Percentiles rank a stretch among this genome's conserved stretches.
Conservation (phyloP, 2,797 vertebrate genomes). For the Loriculus beryllinus region DNA sequence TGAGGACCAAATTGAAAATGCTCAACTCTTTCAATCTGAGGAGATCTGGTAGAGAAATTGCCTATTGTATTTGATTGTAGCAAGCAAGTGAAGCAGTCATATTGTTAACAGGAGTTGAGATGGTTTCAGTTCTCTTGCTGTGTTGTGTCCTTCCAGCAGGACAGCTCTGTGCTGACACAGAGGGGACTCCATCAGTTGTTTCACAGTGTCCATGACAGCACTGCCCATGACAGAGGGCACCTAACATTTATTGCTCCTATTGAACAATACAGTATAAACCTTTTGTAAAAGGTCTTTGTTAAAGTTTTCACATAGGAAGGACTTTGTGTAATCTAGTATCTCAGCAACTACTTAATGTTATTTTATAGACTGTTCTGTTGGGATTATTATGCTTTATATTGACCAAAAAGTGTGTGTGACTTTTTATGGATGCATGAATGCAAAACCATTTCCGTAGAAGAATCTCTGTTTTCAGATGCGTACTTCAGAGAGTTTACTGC, state of each 20-base stretch:
- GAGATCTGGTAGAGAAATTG: neutral
- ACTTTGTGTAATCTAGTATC: neutral
- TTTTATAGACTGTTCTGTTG: neutral
- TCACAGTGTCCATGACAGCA: rapidly evolving
- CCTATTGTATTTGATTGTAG: neutral
- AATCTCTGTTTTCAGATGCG: neutral
- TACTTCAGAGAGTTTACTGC: neutral
- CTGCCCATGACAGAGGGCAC: neutral
- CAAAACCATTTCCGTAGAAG: neutral
- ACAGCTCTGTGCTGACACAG: neutral
- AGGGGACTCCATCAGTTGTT: rapidly evolving
- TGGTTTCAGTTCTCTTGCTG: neutral
- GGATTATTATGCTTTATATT: neutral
- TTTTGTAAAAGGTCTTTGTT: neutral
- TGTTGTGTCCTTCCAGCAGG: neutral
- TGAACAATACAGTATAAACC: neutral
- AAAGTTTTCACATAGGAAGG: neutral
- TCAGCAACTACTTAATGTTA: neutral
- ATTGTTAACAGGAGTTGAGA: neutral
- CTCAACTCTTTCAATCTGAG: neutral
- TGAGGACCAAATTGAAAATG: neutral
- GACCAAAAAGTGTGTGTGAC: neutral
- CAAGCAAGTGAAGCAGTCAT: rapidly evolving
- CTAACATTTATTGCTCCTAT: rapidly evolving
- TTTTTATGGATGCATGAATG: neutral